Evolutionary conservation across 2,113 vertebrate species (phyloP).

Genomic region (Petroica traversi): DNA sequence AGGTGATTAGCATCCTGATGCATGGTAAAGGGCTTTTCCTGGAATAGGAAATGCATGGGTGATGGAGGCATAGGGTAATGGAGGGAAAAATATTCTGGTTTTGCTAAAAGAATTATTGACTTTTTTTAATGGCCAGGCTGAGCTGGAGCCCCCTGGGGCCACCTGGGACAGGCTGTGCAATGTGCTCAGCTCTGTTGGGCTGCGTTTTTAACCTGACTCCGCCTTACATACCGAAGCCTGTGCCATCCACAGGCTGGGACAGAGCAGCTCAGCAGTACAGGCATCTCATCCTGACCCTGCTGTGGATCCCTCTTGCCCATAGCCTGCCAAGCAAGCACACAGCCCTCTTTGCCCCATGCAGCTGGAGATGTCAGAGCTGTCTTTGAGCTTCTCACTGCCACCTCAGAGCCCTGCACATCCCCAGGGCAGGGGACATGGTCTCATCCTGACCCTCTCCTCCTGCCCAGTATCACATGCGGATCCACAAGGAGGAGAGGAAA

Average conservation of each 20-base stretch:
- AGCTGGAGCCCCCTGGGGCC: background rate
- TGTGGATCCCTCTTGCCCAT: background rate
- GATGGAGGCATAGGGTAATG: background rate
- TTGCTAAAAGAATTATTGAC: conserved; percentile 27
- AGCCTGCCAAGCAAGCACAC: background rate
- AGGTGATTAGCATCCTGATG: background rate
- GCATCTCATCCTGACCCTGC: background rate
- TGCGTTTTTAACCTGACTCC: background rate
- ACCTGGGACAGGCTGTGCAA: background rate
- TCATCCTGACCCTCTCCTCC: background rate
- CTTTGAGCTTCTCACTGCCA: background rate
- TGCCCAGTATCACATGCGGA: conserved; percentile 92
- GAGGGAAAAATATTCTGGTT: background rate
- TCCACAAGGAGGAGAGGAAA: conserved; percentile 93
- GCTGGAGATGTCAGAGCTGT: background rate
- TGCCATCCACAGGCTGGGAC: background rate
- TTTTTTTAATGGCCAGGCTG: conserved; percentile 24
- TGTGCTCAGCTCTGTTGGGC: background rate
- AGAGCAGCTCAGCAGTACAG: background rate
- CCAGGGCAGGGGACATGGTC: background rate
- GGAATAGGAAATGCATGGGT: background rate
- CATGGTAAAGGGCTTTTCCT: background rate
- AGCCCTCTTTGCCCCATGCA: background rate
- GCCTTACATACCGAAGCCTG: background rate
- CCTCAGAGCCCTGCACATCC: background rate